A percentile compares a stretch with the other conserved stretches of the same genome.
These are phyloP conservation scores for Brachionus manjavacas DNA, from an alignment of 1,140 invertebrate genomes.

Conservation along the genomic window DNA sequence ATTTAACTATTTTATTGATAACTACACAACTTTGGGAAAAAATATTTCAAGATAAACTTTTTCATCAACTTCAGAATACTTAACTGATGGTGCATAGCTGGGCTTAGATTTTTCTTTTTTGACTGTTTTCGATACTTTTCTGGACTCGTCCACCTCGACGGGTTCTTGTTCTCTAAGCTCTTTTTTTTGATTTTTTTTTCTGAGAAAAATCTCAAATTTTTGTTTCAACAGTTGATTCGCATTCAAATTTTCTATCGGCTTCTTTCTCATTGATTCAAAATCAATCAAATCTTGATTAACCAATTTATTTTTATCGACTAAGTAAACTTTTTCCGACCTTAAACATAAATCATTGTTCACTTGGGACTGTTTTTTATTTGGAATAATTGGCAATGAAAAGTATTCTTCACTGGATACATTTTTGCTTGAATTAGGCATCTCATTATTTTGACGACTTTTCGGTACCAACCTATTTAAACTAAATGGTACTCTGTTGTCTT, in stretches of 20 bases:
- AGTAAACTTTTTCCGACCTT: background rate
- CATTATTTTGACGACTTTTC: background rate
- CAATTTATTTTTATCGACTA: background rate
- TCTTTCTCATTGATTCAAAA: background rate
- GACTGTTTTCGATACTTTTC: background rate
- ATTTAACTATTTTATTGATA: background rate
- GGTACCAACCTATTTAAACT: background rate
- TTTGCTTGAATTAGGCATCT: background rate
- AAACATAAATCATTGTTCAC: background rate
- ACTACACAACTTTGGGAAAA: background rate
- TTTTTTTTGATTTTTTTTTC: background rate
- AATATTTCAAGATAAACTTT: background rate
- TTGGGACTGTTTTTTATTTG: background rate
- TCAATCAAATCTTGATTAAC: background rate
- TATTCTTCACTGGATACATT: background rate
- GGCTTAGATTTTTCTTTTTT: background rate
- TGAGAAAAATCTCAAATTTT: background rate
- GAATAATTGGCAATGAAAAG: background rate
- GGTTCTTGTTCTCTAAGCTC: background rate
- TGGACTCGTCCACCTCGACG: background rate
- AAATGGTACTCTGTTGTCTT: background rate
- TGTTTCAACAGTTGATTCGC: background rate
- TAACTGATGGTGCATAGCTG: background rate
- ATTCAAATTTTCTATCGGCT: background rate
- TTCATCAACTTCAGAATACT: background rate